phyloP scores from a whole-genome alignment of 2,888 invertebrate species.

The Muschampia plurimacula region DNA sequence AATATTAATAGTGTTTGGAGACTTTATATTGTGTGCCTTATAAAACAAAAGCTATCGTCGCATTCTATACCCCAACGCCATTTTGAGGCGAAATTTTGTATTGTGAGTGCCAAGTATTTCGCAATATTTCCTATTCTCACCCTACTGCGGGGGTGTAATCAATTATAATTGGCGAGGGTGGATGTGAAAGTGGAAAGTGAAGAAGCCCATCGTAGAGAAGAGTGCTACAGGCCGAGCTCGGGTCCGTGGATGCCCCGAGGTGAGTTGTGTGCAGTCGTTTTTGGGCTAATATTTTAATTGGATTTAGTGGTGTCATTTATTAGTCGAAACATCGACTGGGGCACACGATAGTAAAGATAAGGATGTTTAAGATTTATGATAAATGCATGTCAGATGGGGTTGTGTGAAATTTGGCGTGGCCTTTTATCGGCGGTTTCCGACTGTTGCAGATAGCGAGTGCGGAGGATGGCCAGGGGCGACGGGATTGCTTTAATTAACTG shows the following conservation, averaged over 20 bases:
- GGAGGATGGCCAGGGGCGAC: constrained; percentile 79
- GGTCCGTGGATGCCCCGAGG: constrained; percentile 70
- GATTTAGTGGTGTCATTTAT: constrained; percentile 54
- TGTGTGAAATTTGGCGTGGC: constrained; percentile 49
- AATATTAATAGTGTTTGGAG: constrained; percentile 69
- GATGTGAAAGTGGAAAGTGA: constrained; percentile 55
- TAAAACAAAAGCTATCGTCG: constrained; percentile 85
- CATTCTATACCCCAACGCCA: constrained; percentile 86
- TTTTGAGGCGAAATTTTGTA: constrained; percentile 87
- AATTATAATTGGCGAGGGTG: constrained; percentile 58
- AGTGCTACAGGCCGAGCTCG: constrained; percentile 55
- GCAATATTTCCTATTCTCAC: constrained; percentile 77
- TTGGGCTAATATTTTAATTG: constrained; percentile 73
- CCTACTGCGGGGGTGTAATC: constrained; percentile 58
- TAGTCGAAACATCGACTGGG: constrained; percentile 38
- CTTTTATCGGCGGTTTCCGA: constrained; percentile 82
- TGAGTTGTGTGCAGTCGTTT: constrained; percentile 73
- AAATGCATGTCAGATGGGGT: constrained; percentile 8
- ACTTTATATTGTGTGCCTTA: constrained; percentile 71
- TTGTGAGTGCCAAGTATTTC: constrained; percentile 86
- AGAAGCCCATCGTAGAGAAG: constrained; percentile 52
- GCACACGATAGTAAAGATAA: constrained; percentile 32
- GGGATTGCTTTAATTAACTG: constrained; percentile 79
- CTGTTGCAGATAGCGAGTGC: constrained; percentile 81
- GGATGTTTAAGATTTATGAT: constrained; percentile 17